Evolutionary conservation across 1,140 invertebrate genomes (phyloP), one percentile per base, ranked within the genome.

Genomic region (Heliconius himera): DNA sequence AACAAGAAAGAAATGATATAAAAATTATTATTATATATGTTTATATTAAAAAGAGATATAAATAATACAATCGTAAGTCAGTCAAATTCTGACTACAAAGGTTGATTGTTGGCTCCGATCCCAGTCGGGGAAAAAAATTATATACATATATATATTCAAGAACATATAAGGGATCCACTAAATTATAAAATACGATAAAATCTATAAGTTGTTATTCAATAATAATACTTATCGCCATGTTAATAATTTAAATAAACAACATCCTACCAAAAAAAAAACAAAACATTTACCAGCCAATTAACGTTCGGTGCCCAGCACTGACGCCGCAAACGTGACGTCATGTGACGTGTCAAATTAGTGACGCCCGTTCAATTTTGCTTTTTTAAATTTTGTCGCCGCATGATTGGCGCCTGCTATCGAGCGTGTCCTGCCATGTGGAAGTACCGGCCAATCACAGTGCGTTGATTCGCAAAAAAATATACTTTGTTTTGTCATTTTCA

Each of bases 331-430:
- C 89, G 88, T 91, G 87, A 91, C 89, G 90, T 91, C 88, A 66
- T 29, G 60, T 66, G 60, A 89, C 88, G 82, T 87, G 89, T 93
- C 91, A 92, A 93, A 94, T 94, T 92, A 93, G 89, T 92, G 85
- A 93, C 87, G 90, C 88, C 87, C 81, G 88, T 79, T 85, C 87
- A 88, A 89, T 93, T 90, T 91, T 90, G 89, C 85, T 88, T 91
- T 93, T 93, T 92, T 89, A 92, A 92, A 91, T 90, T 90, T 89
- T 85, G 88, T 89, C 80, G 83, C 85, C 84, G 85, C 84, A 87
- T 88, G 91, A 92, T 93, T 90, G 91, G 90, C 84, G 85, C 86
- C 84, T 89, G 88, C 84, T 89, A 89, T 90, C 84, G 88, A 88
- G 83, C 87, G 86, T 56, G 83, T 78, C 83, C 76, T 81, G 72